These are phyloP conservation scores for Platysteira castanea DNA, from an alignment of 2,113 vertebrate genomes.

Conservation along the genomic window DNA sequence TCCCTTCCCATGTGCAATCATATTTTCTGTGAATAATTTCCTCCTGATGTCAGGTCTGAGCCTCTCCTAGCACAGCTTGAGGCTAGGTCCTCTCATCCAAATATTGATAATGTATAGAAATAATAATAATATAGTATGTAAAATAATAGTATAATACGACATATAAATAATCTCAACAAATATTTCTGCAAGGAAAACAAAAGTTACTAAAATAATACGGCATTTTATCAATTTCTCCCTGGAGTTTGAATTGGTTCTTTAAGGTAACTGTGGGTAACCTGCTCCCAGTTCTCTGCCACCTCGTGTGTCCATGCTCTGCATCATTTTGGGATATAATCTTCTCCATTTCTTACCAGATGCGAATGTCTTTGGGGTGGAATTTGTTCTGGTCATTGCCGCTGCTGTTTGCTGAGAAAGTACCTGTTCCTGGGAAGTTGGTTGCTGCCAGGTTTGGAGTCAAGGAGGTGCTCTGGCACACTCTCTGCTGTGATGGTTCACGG, in stretches of 20 bases:
- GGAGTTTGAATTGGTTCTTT: background rate
- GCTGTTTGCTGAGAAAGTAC: background rate
- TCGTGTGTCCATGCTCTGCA: background rate
- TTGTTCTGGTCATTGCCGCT: background rate
- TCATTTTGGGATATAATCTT: background rate
- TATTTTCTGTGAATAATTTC: background rate
- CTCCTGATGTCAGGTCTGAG: background rate
- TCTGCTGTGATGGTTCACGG: background rate
- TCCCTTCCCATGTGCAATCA: background rate
- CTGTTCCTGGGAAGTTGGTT: background rate
- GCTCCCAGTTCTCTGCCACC: background rate
- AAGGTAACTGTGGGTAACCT: fast-evolving
- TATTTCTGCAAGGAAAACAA: background rate
- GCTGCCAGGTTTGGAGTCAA: background rate
- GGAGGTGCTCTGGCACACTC: background rate
- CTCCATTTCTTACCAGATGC: background rate
- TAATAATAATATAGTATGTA: background rate
- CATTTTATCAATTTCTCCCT: background rate
- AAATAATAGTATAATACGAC: background rate
- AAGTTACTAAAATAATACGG: background rate
- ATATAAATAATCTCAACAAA: background rate
- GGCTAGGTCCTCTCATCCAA: background rate
- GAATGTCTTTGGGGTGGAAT: background rate
- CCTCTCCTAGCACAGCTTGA: too few species aligned
- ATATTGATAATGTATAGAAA: background rate